Conservation (phyloP, 2,113 vertebrate genomes). For the Galeopterus variegatus region DNA sequence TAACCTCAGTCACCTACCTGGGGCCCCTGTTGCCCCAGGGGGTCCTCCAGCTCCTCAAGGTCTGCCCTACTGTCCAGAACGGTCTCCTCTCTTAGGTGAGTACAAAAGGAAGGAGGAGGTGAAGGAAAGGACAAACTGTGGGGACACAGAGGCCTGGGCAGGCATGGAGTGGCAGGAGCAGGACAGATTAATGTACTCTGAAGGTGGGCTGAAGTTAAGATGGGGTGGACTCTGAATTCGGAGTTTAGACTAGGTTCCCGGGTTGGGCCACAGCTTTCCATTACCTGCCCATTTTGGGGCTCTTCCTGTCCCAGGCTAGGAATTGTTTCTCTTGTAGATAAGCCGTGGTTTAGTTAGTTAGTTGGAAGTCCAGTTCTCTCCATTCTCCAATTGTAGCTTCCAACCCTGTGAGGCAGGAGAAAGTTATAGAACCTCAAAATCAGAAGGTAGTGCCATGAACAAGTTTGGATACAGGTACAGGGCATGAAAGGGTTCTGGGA, state of each 20-base stretch:
- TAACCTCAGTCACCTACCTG: conserved; percentile 93
- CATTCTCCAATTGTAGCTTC: background rate
- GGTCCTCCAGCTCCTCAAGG: conserved; percentile 81
- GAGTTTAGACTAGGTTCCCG: background rate
- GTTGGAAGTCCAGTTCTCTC: conserved; percentile 27
- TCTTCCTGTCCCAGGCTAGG: background rate
- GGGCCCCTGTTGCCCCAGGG: conserved; percentile 78
- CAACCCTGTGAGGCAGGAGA: background rate
- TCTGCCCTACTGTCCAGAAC: conserved; percentile 92
- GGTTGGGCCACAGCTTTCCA: background rate
- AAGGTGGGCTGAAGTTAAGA: background rate
- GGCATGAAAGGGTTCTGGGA: background rate
- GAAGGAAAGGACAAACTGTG: too few relatives aligned
- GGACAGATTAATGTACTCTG: background rate
- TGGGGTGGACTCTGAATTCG: background rate
- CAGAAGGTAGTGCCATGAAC: conserved; percentile 93
- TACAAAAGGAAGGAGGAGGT: background rate
- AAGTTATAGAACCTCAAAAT: conserved; percentile 9
- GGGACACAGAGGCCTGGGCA: background rate
- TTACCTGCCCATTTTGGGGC: background rate
- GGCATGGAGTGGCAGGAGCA: too few relatives aligned
- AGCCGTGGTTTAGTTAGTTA: background rate
- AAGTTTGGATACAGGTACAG: conserved; percentile 96
- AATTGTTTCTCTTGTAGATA: background rate
- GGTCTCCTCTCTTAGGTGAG: conserved; percentile 94